Evolutionary conservation across 2,113 vertebrate species (phyloP).

Genomic region (Synodontis membranacea): DNA sequence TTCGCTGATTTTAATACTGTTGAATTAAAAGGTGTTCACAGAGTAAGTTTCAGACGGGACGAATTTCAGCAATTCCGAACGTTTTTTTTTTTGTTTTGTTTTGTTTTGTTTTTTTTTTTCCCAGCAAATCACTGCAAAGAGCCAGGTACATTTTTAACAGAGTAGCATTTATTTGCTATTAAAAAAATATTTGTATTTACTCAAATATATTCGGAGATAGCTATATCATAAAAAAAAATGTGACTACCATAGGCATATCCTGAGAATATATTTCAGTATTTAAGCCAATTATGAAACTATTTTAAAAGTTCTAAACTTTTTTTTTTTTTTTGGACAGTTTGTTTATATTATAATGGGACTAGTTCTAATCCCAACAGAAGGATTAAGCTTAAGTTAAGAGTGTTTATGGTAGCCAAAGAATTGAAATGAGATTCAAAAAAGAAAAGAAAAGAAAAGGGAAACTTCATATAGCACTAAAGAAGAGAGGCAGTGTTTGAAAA

Average conservation of each 20-base stretch:
- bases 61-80: slow-evolving; percentile 38
- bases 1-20: background rate
- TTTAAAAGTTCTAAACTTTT: slow-evolving; percentile 49
- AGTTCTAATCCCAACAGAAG: slow-evolving; percentile 49
- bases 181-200: slow-evolving; percentile 58
- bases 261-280: slow-evolving; percentile 66
- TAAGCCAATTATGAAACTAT: slow-evolving; percentile 56
- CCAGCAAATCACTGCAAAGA: slow-evolving; percentile 49
- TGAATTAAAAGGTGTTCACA: background rate
- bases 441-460: background rate
- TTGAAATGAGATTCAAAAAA: slow-evolving; percentile 38
- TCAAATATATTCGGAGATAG: slow-evolving; percentile 57
- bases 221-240: slow-evolving; percentile 52
- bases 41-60: slow-evolving; percentile 14
- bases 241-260: slow-evolving; percentile 66
- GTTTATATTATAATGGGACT: slow-evolving; percentile 42
- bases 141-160: slow-evolving; percentile 52
- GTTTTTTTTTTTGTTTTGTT: slow-evolving; percentile 5
- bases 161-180: slow-evolving; percentile 63
- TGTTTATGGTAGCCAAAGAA: slow-evolving; percentile 74
- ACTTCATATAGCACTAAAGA: slow-evolving; percentile 29
- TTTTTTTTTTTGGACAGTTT: slow-evolving; percentile 39
- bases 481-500: background rate
- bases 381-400: slow-evolving; percentile 50
- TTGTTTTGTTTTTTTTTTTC: background rate